Conservation (phyloP, 1,140 invertebrate genomes). For the Triops cancriformis region DNA sequence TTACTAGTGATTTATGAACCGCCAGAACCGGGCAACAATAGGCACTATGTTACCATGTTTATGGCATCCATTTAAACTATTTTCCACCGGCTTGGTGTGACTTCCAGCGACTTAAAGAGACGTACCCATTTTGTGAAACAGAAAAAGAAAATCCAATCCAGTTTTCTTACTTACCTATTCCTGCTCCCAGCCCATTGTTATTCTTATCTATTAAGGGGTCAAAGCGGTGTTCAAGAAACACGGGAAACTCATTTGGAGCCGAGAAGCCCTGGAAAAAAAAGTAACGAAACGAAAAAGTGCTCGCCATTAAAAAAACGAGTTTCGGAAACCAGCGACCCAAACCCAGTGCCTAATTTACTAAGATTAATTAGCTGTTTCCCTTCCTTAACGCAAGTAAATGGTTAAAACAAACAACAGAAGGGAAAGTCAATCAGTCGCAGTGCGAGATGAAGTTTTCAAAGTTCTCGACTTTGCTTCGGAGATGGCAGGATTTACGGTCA, state of each 20-base stretch:
- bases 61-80: too few relatives aligned
- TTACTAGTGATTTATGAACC: too few relatives aligned
- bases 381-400: not conserved
- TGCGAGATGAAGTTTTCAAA: not conserved
- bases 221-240: not conserved
- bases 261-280: not conserved
- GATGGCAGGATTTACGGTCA: too few relatives aligned
- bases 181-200: not conserved
- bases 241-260: not conserved
- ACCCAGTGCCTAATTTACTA: not conserved
- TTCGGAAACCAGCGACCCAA: not conserved
- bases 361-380: constrained; percentile 1
- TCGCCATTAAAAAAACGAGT: not conserved
- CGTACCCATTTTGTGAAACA: too few relatives aligned
- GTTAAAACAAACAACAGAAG: not conserved
- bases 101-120: too few relatives aligned
- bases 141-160: too few relatives aligned
- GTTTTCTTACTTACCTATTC: too few relatives aligned
- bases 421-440: not conserved
- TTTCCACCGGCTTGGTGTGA: too few relatives aligned
- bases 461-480: too few relatives aligned
- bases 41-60: too few relatives aligned
- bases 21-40: too few relatives aligned
- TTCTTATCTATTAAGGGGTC: not conserved
- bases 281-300: not conserved